Percentiles rank a stretch among this genome's conserved stretches.
Conservation (phyloP, 2,797 vertebrate genomes). For the Pelochelys cantorii region DNA sequence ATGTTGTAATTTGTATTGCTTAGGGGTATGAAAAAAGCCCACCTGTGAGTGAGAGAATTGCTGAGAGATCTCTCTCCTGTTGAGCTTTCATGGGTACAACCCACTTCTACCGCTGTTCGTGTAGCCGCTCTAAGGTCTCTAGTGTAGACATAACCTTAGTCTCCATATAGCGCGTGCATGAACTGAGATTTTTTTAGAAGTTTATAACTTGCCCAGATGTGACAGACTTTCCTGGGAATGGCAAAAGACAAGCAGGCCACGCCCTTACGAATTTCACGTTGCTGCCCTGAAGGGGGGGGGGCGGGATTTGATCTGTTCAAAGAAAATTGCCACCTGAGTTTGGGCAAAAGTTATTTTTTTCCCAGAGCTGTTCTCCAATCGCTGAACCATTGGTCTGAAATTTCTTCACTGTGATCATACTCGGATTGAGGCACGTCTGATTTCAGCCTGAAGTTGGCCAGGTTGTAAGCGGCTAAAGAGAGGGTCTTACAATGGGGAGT, state of each 20-base stretch:
- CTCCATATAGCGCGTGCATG: fast-evolving
- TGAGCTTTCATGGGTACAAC: too few species aligned
- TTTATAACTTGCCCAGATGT: fast-evolving
- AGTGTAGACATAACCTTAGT: neutral
- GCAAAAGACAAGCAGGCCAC: neutral
- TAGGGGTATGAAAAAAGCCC: too few species aligned
- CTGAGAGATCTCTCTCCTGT: too few species aligned
- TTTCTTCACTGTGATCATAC: neutral
- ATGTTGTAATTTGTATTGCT: too few species aligned
- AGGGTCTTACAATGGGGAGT: neutral
- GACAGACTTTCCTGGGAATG: neutral
- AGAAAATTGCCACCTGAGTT: neutral
- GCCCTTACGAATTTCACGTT: neutral
- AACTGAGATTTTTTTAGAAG: neutral
- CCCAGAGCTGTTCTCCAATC: conserved; percentile 38
- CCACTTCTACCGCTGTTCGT: too few species aligned
- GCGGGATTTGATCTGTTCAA: neutral
- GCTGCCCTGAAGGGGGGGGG: neutral
- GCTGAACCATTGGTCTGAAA: neutral
- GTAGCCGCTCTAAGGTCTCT: too few species aligned
- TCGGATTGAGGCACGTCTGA: neutral
- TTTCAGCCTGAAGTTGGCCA: neutral
- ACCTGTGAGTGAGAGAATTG: too few species aligned
- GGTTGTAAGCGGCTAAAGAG: neutral
- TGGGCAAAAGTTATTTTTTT: conserved; percentile 4